These are phyloP conservation scores for Dryocosmus kuriphilus DNA, from an alignment of 2,888 invertebrate species.

Conservation along the genomic window DNA sequence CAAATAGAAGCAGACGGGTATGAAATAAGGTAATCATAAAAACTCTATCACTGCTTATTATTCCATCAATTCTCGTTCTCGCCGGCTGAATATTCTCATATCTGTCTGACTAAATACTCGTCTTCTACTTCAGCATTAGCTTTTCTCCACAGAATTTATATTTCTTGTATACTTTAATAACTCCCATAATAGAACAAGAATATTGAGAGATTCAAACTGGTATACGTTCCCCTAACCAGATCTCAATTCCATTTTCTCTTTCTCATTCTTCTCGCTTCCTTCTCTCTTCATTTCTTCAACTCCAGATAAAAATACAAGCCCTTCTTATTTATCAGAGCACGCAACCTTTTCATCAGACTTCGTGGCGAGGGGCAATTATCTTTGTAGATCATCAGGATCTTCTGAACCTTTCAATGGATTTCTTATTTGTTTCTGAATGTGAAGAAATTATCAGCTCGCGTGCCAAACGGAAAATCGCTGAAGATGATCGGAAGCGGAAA, in stretches of 20 bases:
- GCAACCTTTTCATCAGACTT: neutral
- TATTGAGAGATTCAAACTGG: no score
- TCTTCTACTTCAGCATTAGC: no score
- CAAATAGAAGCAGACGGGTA: no score
- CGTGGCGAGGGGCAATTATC: neutral
- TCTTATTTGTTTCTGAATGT: conserved; percentile 6
- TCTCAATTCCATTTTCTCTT: neutral
- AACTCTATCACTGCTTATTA: no score
- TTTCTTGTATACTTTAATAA: no score
- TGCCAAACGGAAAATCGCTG: neutral
- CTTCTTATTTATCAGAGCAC: neutral
- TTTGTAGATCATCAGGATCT: neutral
- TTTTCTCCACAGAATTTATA: no score
- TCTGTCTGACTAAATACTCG: no score
- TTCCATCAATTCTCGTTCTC: no score
- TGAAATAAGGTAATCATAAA: no score
- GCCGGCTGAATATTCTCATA: no score
- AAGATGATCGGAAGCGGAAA: neutral
- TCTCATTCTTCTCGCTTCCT: neutral
- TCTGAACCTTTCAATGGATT: neutral
- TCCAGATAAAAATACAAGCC: neutral
- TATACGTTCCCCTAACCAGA: no score
- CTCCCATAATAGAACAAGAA: no score
- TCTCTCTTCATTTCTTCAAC: neutral
- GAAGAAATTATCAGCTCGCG: conserved; percentile 24